These are phyloP conservation scores for Teleogryllus occipitalis DNA, from an alignment of 1,140 invertebrate species.

Conservation along the genomic window DNA sequence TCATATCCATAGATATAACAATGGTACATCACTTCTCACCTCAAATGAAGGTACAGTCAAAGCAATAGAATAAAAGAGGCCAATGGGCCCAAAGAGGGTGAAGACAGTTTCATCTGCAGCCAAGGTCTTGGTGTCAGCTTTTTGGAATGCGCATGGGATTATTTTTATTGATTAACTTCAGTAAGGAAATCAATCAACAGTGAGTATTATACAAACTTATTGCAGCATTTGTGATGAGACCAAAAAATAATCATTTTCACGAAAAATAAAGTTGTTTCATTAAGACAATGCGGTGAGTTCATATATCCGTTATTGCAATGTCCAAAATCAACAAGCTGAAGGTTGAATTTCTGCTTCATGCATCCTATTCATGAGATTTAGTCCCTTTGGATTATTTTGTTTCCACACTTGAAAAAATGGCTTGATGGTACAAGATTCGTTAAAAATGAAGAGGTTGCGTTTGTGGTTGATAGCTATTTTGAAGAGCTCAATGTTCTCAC, in stretches of 20 bases:
- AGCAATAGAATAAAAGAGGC: too few species aligned
- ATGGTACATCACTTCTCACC: too few species aligned
- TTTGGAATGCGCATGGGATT: background rate
- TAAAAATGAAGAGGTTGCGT: background rate
- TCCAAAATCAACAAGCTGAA: conserved; percentile 9
- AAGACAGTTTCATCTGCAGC: too few species aligned
- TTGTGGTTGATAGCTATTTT: background rate
- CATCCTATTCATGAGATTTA: background rate
- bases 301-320: background rate
- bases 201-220: background rate
- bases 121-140: background rate
- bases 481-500: background rate
- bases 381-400: background rate
- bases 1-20: too few species aligned
- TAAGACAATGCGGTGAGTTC: background rate
- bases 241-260: background rate
- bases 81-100: too few species aligned
- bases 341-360: background rate
- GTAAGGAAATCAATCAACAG: background rate
- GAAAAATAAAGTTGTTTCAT: background rate
- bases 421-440: background rate
- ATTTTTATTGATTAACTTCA: background rate
- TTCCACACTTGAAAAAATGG: background rate
- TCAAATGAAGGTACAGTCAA: too few species aligned
- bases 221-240: background rate